Conservation (phyloP, 1,140 invertebrate genomes). For the Patella vulgata region DNA sequence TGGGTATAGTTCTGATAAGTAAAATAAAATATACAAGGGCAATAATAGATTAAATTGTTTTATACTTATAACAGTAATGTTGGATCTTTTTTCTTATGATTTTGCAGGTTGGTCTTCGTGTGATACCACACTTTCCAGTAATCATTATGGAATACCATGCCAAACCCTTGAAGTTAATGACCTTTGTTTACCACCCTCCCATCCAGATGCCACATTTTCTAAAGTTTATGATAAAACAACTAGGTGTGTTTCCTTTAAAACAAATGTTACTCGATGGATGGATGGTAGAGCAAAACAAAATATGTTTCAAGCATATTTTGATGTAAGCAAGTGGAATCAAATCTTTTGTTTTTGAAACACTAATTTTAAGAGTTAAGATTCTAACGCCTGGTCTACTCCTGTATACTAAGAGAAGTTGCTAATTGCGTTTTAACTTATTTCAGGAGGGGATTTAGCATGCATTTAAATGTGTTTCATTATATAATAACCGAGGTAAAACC, state of each 20-base stretch:
- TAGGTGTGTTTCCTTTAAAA: no score
- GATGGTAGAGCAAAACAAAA: background rate
- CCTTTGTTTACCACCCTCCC: conserved; percentile 63
- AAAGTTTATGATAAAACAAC: conserved; percentile 25
- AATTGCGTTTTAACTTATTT: no score
- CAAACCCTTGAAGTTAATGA: conserved; percentile 61
- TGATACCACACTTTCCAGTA: conserved; percentile 58
- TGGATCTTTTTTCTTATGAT: background rate
- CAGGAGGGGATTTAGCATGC: no score
- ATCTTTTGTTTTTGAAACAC: background rate
- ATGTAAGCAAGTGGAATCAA: background rate
- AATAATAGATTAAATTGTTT: background rate
- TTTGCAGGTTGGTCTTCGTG: conserved; percentile 68
- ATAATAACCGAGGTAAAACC: no score
- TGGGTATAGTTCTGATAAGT: no score
- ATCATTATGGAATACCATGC: conserved; percentile 66
- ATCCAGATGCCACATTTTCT: conserved; percentile 55
- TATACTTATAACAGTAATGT: background rate
- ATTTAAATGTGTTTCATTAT: no score
- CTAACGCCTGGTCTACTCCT: no score
- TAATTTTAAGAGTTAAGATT: no score
- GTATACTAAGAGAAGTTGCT: no score
- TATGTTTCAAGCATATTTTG: background rate
- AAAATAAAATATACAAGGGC: no score
- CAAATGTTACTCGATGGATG: no score